Evolutionary conservation across 2,888 invertebrate genomes (phyloP), one percentile per base, ranked within the genome.

Genomic region (Perithous albicinctus): DNA sequence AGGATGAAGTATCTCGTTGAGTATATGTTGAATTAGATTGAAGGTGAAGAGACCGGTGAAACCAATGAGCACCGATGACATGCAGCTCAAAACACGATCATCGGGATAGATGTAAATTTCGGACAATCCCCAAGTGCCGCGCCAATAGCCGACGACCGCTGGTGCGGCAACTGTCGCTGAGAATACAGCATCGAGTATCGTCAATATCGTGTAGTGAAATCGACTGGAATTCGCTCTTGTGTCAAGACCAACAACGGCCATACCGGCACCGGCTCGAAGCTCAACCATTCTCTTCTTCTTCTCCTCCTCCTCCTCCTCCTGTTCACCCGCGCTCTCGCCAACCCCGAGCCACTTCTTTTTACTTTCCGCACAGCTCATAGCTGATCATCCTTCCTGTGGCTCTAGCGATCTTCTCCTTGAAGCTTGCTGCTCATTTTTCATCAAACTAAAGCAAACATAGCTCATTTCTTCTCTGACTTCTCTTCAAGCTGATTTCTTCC

Each of bases 71-170:
- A 96, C 94, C 86, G 97, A 97, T 41, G 94, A 93, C 70, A 95
- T 93, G 18, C 96, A 95, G 87, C 97, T 97, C 59, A 94, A 87
- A 3, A 95, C 93, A 4, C 93, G 92, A 78, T 95, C 92, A 0
- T 94, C 93, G 0, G 97, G 96, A 85, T 95, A 95, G 76, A 97
- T 94, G 91, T 96, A 95, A 69, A 95, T 91, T 90, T 95, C 96
- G 94, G 97, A 95, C 67, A 97, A 94, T 59, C 95, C 95, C 97
- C 97, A 98, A 61, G 97, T 96, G 85, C 97, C 96, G 84, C 97
- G 94, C 98, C 98, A 97, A 93, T 97, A 97, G 83, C 96, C 95
- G 77, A 98, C 97, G 64, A 97, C 97, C 75, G 96, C 95, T 10
- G 97, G 97, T 1, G 96, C 96, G 18, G 97, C 95, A 41, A 97